These are phyloP conservation scores for Hemaris fuciformis DNA, from an alignment of 2,888 invertebrate genomes.

Conservation along the genomic window DNA sequence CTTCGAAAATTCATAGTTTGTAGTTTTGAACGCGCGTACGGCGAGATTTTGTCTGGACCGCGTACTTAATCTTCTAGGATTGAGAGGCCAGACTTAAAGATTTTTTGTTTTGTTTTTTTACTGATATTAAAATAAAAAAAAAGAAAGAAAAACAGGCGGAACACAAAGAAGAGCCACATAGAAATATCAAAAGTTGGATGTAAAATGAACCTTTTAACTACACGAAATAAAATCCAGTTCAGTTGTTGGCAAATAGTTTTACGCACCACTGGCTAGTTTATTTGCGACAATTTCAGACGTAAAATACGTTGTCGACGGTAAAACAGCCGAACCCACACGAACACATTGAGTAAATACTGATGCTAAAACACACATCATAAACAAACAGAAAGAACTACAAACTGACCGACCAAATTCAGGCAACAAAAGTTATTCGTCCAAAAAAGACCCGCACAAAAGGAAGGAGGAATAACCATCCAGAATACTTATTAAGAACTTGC, in stretches of 20 bases:
- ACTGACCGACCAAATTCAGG: background rate
- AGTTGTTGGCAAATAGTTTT: background rate
- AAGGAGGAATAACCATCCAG: background rate
- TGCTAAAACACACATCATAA: background rate
- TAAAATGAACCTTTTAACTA: background rate
- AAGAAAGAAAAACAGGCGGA: background rate
- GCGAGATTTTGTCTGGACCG: too few relatives aligned
- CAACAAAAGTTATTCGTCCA: background rate
- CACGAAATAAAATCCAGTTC: background rate
- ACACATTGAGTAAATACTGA: background rate
- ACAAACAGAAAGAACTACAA: background rate
- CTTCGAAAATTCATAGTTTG: too few relatives aligned
- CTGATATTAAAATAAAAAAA: too few relatives aligned
- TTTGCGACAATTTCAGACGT: background rate
- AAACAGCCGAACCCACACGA: background rate
- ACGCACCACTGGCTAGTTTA: background rate
- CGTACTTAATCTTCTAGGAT: too few relatives aligned
- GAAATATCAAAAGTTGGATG: background rate
- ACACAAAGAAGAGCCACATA: background rate
- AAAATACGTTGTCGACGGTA: background rate
- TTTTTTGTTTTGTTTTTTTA: too few relatives aligned
- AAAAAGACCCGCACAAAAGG: background rate
- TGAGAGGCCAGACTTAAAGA: too few relatives aligned
- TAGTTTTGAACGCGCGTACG: too few relatives aligned
- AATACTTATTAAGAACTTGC: conserved; percentile 4